phyloP scores from a whole-genome alignment of 2,888 invertebrate genomes.

The Meandrusa payeni region DNA sequence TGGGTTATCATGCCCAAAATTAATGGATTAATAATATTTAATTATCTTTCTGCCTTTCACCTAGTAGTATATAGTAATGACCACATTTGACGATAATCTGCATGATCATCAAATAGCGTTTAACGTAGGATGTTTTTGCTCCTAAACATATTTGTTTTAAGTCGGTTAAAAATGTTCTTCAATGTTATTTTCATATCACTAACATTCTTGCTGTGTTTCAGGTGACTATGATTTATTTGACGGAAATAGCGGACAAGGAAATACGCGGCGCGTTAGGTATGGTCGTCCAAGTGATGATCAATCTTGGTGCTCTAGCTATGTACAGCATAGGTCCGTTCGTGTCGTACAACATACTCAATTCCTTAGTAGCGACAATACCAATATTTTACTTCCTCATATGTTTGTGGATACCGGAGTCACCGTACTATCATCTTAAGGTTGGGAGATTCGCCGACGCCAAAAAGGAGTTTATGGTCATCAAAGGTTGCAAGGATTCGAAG shows the following conservation, averaged over 20 bases:
- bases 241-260: constrained; percentile 77
- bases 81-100: no score
- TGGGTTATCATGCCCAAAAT: no score
- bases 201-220: constrained; percentile 39
- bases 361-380: constrained; percentile 68
- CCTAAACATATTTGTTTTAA: no score
- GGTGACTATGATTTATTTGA: constrained; percentile 76
- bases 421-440: constrained; percentile 80
- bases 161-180: no score
- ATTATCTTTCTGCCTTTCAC: no score
- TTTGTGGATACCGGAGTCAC: constrained; percentile 82
- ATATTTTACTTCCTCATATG: constrained; percentile 69
- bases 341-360: constrained; percentile 64
- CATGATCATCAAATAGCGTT: no score
- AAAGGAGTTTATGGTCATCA: constrained; percentile 62
- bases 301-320: constrained; percentile 64
- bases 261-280: constrained; percentile 71
- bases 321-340: constrained; percentile 74
- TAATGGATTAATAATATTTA: no score
- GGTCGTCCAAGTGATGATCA: constrained; percentile 72
- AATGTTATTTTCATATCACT: no score
- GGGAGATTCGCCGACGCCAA: constrained; percentile 68
- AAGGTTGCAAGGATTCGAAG: constrained; percentile 63
- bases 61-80: no score
- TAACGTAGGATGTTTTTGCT: no score